Evolutionary conservation across 1,140 invertebrate species (phyloP), one percentile per base, ranked within the genome.

Genomic region (Aphelinus certus): DNA sequence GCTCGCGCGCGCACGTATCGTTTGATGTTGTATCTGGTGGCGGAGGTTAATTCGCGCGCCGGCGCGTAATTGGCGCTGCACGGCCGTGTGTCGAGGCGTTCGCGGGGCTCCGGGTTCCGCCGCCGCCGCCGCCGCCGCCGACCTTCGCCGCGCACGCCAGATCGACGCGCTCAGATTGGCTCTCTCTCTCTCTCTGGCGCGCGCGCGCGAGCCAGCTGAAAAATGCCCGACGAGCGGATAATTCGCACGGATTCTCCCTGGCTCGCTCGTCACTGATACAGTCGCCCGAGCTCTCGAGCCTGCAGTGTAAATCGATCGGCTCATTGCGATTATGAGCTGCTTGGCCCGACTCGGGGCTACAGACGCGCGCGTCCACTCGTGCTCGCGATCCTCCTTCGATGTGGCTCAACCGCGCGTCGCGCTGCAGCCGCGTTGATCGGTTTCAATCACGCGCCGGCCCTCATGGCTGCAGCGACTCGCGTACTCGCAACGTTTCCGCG

Each of bases 11-110:
- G 58, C 77, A 81, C 81, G 79, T 83, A 79, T 71, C 74, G 81
- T 83, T 84, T 81, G 84, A 83, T 83, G 79, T 81, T 80, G 76
- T 66, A 79, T 72, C 79, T 71, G 79, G 80, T 76, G 78, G 79
- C 75, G 78, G 76, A 76, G 73, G 75, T 77, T 77, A 77, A 84
- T 85, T 86, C 80, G 81, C 82, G 77, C 66, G 26, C 26, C 26
- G 26, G 26, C 81, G 81, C 80, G 79, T 84, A 86, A 86, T 84
- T 85, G 82, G 80, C 72, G 76, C 77, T 77, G 78, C 77, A 75
- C 76, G 76, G 46, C 26, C 5, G 60, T 77, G 68, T 26, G 26
- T 26, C 26, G 26, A 26, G 26, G 26, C 26, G 26, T 26, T 26
- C 26, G 26, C 26, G 26, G 26, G 61, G 67, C 67, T 71, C 43